phyloP scores from a whole-genome alignment of 2,888 invertebrate species.

The Sialis lutaria region DNA sequence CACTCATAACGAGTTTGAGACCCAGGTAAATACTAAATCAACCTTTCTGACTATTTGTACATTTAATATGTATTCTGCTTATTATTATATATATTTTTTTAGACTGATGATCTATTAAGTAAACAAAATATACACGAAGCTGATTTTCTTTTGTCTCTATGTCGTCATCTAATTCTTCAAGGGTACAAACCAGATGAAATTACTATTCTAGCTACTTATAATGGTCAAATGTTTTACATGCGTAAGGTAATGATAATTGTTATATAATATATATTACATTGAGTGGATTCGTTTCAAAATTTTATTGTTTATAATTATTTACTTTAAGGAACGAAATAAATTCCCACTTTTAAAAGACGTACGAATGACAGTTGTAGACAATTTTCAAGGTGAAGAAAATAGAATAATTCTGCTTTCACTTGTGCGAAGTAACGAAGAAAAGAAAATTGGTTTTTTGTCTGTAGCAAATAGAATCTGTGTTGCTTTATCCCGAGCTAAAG shows the following conservation, averaged over 20 bases:
- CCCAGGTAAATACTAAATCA: slow-evolving; percentile 23
- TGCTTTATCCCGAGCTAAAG: slow-evolving; percentile 54
- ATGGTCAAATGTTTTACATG: slow-evolving; percentile 46
- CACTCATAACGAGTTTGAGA: slow-evolving; percentile 39
- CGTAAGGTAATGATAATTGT: slow-evolving; percentile 23
- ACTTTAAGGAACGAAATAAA: slow-evolving; percentile 15
- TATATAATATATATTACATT: no score
- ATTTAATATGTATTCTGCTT: background rate
- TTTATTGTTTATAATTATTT: background rate
- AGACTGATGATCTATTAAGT: slow-evolving; percentile 33
- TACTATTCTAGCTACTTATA: slow-evolving; percentile 56
- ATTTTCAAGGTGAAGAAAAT: slow-evolving; percentile 68
- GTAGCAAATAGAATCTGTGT: slow-evolving; percentile 60
- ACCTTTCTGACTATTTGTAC: background rate
- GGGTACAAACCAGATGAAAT: slow-evolving; percentile 41
- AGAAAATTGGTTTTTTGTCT: slow-evolving; percentile 50
- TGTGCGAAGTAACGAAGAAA: slow-evolving; percentile 52
- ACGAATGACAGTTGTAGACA: slow-evolving; percentile 51
- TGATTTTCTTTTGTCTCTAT: slow-evolving; percentile 38
- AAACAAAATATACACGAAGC: slow-evolving; percentile 48
- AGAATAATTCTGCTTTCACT: slow-evolving; percentile 62
- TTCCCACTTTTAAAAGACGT: slow-evolving; percentile 27
- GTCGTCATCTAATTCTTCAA: slow-evolving; percentile 40
- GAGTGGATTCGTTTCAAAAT: background rate
- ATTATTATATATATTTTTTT: slow-evolving; percentile 7